Conservation (phyloP, 2,797 vertebrate species). For the Schizothorax lantsangensis region DNA sequence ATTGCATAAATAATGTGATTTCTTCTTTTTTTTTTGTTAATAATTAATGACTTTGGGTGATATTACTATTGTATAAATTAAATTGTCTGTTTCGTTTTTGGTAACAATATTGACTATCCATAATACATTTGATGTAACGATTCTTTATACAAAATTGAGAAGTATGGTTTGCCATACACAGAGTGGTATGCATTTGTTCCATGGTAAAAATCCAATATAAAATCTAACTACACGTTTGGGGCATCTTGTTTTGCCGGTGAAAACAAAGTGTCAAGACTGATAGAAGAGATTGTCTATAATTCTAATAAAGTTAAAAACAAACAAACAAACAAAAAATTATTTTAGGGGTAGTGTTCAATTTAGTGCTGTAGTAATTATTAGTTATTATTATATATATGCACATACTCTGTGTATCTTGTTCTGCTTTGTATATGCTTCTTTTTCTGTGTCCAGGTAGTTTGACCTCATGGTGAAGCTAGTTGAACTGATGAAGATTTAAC, state of each 20-base stretch:
- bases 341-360: neutral
- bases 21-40: no score
- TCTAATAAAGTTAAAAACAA: neutral
- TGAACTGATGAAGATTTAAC: constrained; percentile 34
- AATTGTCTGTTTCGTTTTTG: no score
- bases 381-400: neutral
- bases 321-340: no score
- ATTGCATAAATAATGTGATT: no score
- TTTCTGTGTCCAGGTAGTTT: neutral
- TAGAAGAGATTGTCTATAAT: neutral
- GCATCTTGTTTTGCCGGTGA: neutral
- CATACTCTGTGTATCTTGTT: constrained; percentile 22
- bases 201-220: no score
- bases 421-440: neutral
- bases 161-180: neutral
- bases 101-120: no score
- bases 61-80: no score
- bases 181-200: neutral
- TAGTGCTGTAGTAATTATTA: neutral
- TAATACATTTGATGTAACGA: no score
- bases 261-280: neutral
- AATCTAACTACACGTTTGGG: neutral
- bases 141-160: neutral
- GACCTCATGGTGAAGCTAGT: neutral
- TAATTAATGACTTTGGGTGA: no score